Evolutionary conservation across 2,113 vertebrate species (phyloP).

Genomic region (Empidonax traillii): DNA sequence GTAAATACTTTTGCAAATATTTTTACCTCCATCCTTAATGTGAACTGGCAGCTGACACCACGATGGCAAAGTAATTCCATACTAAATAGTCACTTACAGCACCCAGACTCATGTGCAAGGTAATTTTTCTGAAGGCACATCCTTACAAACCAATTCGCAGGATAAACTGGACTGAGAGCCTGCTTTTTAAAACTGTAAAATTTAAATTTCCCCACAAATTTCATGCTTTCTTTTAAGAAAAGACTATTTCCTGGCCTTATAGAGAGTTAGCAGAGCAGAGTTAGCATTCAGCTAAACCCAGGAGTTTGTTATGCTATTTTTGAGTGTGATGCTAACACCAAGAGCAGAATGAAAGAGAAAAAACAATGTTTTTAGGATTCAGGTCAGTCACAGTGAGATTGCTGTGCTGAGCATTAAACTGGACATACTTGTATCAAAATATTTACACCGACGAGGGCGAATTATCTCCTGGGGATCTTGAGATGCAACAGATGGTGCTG

Average conservation of each 20-base stretch:
- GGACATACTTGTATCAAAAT: conserved; percentile 91
- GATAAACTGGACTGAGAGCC: neutral
- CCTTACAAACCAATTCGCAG: neutral
- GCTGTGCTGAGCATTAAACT: neutral
- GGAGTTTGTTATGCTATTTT: neutral
- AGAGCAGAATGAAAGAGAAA: neutral
- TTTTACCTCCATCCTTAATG: neutral
- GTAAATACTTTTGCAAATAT: neutral
- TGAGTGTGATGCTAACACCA: neutral
- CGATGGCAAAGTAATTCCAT: rapidly evolving
- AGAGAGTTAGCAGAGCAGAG: neutral
- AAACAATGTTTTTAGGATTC: neutral
- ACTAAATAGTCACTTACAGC: neutral
- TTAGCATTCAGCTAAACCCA: neutral
- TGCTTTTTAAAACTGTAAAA: neutral
- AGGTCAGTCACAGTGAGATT: neutral
- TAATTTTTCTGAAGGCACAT: neutral
- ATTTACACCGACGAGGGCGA: conserved; percentile 88
- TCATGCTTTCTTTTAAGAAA: neutral
- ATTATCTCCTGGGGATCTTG: conserved; percentile 87
- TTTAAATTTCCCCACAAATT: neutral
- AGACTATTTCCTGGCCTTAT: neutral
- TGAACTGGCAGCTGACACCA: neutral
- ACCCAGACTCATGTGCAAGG: neutral
- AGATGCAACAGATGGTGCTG: conserved; percentile 80